phyloP scores from a whole-genome alignment of 2,888 invertebrate genomes.

The Orgyia antiqua region DNA sequence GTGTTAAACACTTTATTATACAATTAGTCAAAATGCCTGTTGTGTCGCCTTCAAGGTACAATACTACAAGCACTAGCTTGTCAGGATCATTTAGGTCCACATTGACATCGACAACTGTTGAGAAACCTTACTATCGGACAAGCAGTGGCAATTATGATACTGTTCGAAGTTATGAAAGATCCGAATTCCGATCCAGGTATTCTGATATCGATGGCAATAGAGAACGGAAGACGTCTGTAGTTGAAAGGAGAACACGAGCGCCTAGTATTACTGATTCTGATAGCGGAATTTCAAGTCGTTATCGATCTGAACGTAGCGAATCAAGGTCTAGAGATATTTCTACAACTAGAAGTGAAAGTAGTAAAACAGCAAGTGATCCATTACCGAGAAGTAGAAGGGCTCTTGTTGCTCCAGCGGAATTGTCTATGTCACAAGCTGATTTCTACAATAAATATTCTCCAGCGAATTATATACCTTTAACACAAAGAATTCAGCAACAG shows the following conservation, averaged over 20 bases:
- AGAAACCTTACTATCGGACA: constrained; percentile 74
- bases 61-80: constrained; percentile 56
- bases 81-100: constrained; percentile 71
- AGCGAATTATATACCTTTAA: constrained; percentile 82
- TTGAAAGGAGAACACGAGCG: constrained; percentile 59
- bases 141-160: constrained; percentile 64
- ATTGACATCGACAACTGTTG: constrained; percentile 66
- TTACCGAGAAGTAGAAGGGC: constrained; percentile 54
- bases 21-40: constrained; percentile 69
- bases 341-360: constrained; percentile 74
- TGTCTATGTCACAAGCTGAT: constrained; percentile 81
- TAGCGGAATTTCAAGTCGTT: constrained; percentile 58
- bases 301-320: constrained; percentile 65
- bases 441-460: constrained; percentile 87
- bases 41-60: constrained; percentile 75
- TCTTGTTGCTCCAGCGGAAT: constrained; percentile 67
- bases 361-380: constrained; percentile 59
- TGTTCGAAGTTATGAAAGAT: constrained; percentile 39
- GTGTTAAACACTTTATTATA: constrained; percentile 9
- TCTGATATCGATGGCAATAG: constrained; percentile 61
- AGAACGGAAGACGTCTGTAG: constrained; percentile 58
- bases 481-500: constrained; percentile 60
- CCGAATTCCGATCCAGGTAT: constrained; percentile 58
- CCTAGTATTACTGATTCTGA: constrained; percentile 70
- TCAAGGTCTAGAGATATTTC: constrained; percentile 75